Evolutionary conservation across 2,113 vertebrate species (phyloP), one percentile per base, ranked within the genome.

Genomic region (Phalacrocorax carbo): DNA sequence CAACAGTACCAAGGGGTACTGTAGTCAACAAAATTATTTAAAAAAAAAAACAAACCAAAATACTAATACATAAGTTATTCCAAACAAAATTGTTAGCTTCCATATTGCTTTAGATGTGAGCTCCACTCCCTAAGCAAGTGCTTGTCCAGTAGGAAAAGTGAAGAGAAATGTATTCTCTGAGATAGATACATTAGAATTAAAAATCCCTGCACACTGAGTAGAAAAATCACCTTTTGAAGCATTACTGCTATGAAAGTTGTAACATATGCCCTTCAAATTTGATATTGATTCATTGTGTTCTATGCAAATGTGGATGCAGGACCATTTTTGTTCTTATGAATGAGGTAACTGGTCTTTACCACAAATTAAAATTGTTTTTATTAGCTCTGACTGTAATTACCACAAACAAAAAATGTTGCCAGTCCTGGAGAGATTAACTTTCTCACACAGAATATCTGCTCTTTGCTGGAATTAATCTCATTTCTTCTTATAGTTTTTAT

Each of bases 281-380:
- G 25, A 86, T 88, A 71, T 11, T 77, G 36, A 49, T 83, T 97
- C 72, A 86, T 78, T 73, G 26, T 36, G 38, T 51, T 69, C 32
- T 75, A 80, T 95, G 29, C n/a, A 88, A 90, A 88, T 82, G 26
- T 34, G 54, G 49, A 68, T 55, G 48, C 26, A 85, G n/a, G 80
- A 34, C 72, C 75, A n/a, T 34, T 73, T 82, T 73, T 96, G 38
- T 80, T 95, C 65, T 93, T 95, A 62, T 38, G 82, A 95, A 96
- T 90, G 84, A 95, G 34, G 55, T 73, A 77, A 46, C 26, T 73
- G 48, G 94, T 95, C 90, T 89, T 89, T 79, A 77, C 32, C 77
- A 79, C 30, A 95, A 97, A 96, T 88, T 7, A 17, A 93, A 96
- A 92, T 81, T 95, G 11, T 52, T 96, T 97, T 96, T 93, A 90